phyloP scores from a whole-genome alignment of 2,113 vertebrate species.

The Cebidichthys violaceus region DNA sequence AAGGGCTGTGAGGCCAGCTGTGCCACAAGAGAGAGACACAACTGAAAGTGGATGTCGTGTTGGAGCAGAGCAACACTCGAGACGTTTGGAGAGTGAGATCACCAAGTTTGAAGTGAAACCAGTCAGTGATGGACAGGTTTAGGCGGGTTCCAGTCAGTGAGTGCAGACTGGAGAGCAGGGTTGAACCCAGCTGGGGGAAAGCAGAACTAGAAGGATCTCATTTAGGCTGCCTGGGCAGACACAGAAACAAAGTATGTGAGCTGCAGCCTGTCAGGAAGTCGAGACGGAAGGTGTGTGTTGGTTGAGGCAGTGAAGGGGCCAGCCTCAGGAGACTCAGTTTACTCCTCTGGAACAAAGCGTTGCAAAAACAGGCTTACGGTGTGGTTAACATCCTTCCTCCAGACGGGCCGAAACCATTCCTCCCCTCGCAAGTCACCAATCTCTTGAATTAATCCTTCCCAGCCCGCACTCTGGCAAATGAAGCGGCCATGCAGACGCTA shows the following conservation, averaged over 20 bases:
- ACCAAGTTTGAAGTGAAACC: slow-evolving; percentile 14
- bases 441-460: slow-evolving; percentile 64
- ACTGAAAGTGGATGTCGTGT: slow-evolving; percentile 1
- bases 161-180: background rate
- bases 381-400: slow-evolving; percentile 68
- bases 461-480: slow-evolving; percentile 69
- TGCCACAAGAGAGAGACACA: background rate
- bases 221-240: slow-evolving; percentile 17
- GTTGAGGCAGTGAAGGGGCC: slow-evolving; percentile 29
- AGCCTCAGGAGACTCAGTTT: slow-evolving; percentile 56
- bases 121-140: slow-evolving; percentile 17
- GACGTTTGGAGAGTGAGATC: slow-evolving; percentile 4
- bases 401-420: slow-evolving; percentile 22
- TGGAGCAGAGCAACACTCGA: background rate
- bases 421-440: slow-evolving; percentile 60
- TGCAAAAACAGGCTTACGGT: slow-evolving; percentile 73
- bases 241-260: slow-evolving; percentile 34
- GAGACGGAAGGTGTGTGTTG: slow-evolving; percentile 36
- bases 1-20: background rate
- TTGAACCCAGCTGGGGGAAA: background rate
- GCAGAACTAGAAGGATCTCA: background rate
- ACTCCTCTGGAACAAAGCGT: slow-evolving; percentile 67
- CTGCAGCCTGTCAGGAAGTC: slow-evolving; percentile 56
- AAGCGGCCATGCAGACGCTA: slow-evolving; percentile 61
- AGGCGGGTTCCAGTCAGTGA: slow-evolving; percentile 18